Evolutionary conservation across 2,888 invertebrate genomes (phyloP), one percentile per base, ranked within the genome.

Genomic region (Mamestra brassicae): DNA sequence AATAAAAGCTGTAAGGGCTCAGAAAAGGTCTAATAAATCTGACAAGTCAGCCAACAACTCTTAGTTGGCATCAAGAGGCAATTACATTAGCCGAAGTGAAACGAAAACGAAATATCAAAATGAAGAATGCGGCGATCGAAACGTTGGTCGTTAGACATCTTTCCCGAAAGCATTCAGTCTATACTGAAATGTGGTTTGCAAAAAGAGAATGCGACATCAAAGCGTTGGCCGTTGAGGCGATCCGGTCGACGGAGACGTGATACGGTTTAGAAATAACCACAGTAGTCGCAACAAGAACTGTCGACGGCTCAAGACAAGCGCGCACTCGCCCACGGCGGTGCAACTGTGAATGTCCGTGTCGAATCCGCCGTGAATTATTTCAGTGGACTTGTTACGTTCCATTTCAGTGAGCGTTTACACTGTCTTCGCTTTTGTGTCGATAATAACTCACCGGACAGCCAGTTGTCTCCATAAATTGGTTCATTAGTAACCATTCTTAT

Each of bases 141-240:
- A 87, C 85, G 83, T 85, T 87, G 85, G 89, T 91, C 89, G 91
- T 93, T 92, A 90, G 91, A 90, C 88, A 91, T 93, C 88, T 91
- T 95, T 95, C 94, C 93, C 94, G 94, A 96, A 95, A 96, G 93
- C 91, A 95, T 96, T 95, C 92, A 89, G 92, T 93, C 91, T 88
- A 89, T 87, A 88, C 92, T 94, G 94, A 95, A 94, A 95, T 95
- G 95, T 87, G 92, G 92, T 92, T 94, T 90, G 95, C 96, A 96
- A 96, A 96, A 96, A 96, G 95, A 95, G 93, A 93, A 95, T 92
- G 92, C 89, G 91, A 96, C 95, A 95, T 96, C 96, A 96, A 96
- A 96, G 96, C 93, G 91, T 91, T 84, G 86, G 87, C 78, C 78
- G 87, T 86, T 90, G 92, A 90, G 91, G 91, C 94, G 93, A 95